Evolutionary conservation across 2,888 invertebrate species (phyloP), one percentile per base, ranked within the genome.

Genomic region (Uloborus plumipes): DNA sequence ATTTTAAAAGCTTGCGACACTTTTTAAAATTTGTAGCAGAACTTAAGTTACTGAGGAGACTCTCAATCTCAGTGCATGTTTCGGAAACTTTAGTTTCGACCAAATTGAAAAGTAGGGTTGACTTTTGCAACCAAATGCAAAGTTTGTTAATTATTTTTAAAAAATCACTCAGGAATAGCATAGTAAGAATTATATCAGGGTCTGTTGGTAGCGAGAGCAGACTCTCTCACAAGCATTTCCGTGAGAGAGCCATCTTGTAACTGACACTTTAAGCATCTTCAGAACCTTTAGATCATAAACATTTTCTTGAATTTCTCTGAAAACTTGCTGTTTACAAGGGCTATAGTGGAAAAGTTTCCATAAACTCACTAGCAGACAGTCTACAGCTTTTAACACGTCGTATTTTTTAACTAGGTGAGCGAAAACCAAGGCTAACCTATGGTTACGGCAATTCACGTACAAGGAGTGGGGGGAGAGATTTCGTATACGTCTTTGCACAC

Each of bases 141-240:
- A 26, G 26, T 26, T 26, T 26, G 26, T 26, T 26, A 4, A 26
- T 26, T 3, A 26, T 26, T 26, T 26, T 26, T 26, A 26, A 6
- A 18, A 58, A 58, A 58, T 58, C 18, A 2, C 18, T 20, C 18
- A 58, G 20, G 6, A 58, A 58, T 58, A 58, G 15, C 20, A 58
- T 20, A 7, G 58, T 58, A 13, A 58, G 58, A 22, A 58, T n/a
- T 58, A 2, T 18, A 58, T n/a, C n/a, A n/a, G n/a, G n/a, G n/a
- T n/a, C n/a, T n/a, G 58, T 18, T 22, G n/a, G 18, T 7, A 58
- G 6, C 6, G 16, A 20, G 18, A 58, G 20, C 20, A 20, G 26
- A 58, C 58, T 58, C 58, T 58, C 20, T 58, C 58, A 58, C 58
- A 58, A 58, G 58, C 58, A 20, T 18, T 20, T 13, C 58, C 58